Percentiles rank a stretch among this genome's conserved stretches.
These are phyloP conservation scores for Electrona antarctica DNA, from an alignment of 2,113 vertebrate species.

Conservation along the genomic window DNA sequence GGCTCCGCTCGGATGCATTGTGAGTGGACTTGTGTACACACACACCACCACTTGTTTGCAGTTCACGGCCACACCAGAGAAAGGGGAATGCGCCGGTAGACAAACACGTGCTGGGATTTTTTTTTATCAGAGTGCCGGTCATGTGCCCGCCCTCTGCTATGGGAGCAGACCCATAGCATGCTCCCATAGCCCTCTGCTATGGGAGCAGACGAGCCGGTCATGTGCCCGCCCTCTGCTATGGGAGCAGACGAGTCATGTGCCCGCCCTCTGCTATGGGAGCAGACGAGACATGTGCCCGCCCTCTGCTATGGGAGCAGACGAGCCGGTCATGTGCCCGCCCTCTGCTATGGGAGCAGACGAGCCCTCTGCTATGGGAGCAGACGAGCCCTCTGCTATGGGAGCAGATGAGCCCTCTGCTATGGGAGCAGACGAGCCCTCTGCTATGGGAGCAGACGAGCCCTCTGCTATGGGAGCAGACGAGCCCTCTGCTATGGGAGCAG, in stretches of 20 bases:
- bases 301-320: conserved; percentile 41
- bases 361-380: too few relatives aligned
- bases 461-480: conserved; percentile 40
- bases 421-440: conserved; percentile 45
- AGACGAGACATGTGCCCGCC: conserved; percentile 69
- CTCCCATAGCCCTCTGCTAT: conserved; percentile 46
- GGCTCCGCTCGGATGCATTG: conserved; percentile 26
- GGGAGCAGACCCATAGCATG: conserved; percentile 54
- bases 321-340: conserved; percentile 63
- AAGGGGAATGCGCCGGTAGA: conserved; percentile 35
- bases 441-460: conserved; percentile 38
- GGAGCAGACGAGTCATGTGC: conserved; percentile 67
- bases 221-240: conserved; percentile 60
- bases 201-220: conserved; percentile 47
- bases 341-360: conserved; percentile 40
- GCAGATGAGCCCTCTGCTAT: conserved; percentile 49
- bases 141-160: conserved; percentile 61
- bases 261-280: conserved; percentile 46
- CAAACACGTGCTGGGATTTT: not conserved
- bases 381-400: conserved; percentile 38
- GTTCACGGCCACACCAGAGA: conserved; percentile 54
- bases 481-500: conserved; percentile 42
- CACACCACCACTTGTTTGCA: conserved; percentile 53
- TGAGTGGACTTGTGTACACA: conserved; percentile 35
- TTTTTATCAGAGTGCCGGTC: conserved; percentile 50